Evolutionary conservation across 2,797 vertebrate species (phyloP).

Genomic region (Artibeus jamaicensis): DNA sequence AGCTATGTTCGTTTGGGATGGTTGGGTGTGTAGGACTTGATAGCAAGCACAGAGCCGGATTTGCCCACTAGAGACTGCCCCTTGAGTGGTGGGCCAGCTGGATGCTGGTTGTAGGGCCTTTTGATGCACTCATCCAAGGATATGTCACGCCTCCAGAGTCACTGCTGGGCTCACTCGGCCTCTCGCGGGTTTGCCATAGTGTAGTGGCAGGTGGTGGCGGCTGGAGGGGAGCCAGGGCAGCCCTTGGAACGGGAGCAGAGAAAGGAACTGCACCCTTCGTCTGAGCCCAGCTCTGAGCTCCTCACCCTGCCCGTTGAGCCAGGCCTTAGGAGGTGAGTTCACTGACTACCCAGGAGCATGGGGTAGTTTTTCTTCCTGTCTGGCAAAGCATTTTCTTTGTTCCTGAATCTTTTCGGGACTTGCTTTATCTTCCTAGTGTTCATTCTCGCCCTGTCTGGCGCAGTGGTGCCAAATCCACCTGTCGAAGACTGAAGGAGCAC

Average conservation of each 20-base stretch:
- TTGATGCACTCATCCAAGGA: neutral
- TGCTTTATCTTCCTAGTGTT: neutral
- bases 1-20: neutral
- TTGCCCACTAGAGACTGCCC: neutral
- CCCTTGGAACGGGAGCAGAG: neutral
- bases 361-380: neutral
- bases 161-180: neutral
- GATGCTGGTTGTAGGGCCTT: neutral
- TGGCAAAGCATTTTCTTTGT: neutral
- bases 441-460: neutral
- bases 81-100: neutral
- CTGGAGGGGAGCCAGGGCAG: neutral
- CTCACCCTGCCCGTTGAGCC: neutral
- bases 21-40: neutral
- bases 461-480: neutral
- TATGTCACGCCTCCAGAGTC: neutral
- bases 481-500: neutral
- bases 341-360: neutral
- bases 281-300: neutral
- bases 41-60: neutral
- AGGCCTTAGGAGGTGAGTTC: neutral
- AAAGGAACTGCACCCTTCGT: neutral
- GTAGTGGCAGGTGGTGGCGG: neutral
- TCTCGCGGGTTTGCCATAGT: neutral
- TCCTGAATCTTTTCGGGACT: neutral